Percentiles rank a stretch among this genome's conserved stretches.
Evolutionary conservation across 2,113 vertebrate genomes (phyloP).

Genomic region (Galemys pyrenaicus): DNA sequence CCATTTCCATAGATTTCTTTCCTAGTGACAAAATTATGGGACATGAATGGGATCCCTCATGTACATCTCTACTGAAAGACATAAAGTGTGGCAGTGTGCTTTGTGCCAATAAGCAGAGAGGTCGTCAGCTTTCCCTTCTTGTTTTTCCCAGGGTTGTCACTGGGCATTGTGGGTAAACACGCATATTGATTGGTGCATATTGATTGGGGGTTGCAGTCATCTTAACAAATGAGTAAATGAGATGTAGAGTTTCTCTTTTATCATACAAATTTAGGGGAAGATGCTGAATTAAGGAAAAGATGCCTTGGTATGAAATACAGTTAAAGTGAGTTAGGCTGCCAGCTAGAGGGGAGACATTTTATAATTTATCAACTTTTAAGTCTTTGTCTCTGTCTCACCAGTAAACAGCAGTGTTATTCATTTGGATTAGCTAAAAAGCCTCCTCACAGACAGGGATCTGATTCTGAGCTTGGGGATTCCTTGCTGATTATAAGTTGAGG

Average conservation of each 20-base stretch:
- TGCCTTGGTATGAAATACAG: slow-evolving; percentile 34
- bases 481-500: slow-evolving; percentile 20
- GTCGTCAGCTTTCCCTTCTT: slow-evolving; percentile 20
- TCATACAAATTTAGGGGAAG: not conserved
- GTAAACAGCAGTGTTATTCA: not conserved
- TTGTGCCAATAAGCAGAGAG: slow-evolving; percentile 12
- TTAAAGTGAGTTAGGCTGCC: not conserved
- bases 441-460: slow-evolving; percentile 16
- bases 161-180: slow-evolving; percentile 43
- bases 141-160: not conserved
- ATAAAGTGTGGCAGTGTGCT: not conserved
- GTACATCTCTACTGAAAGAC: not conserved
- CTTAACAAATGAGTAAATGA: not conserved
- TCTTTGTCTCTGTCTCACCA: slow-evolving; percentile 12
- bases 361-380: slow-evolving; percentile 26
- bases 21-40: slow-evolving; percentile 2
- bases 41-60: not conserved
- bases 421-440: slow-evolving; percentile 15
- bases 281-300: slow-evolving; percentile 16
- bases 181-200: slow-evolving; percentile 7
- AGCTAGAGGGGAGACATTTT: slow-evolving; percentile 37
- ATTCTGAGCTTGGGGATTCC: slow-evolving; percentile 44
- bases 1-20: not conserved
- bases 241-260: slow-evolving; percentile 2
- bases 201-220: not conserved